Evolutionary conservation across 2,113 vertebrate species (phyloP), one percentile per base, ranked within the genome.

Genomic region (Osmerus mordax): DNA sequence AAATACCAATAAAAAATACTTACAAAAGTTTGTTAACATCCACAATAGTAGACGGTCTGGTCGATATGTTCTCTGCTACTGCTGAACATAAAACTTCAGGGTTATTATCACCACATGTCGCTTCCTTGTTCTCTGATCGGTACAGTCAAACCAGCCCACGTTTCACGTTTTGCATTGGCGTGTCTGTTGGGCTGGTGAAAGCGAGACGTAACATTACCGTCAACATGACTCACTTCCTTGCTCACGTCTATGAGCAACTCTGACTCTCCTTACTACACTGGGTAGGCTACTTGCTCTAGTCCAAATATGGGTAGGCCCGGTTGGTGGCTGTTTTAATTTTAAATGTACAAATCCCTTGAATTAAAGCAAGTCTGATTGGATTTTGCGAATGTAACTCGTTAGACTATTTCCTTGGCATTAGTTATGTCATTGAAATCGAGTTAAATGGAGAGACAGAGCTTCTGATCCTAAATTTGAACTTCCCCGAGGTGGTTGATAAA

Each of bases 201-300:
- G 69, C 18, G 16, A 58, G 65, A 80, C 79, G 83, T 75, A 81
- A 80, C 77, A 51, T 91, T 90, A 83, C 88, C 84, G 84, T 87
- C 80, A 89, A 71, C 3, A 80, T 92, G 91, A 93, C 86, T 92
- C 91, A 92, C 89, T 93, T 92, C 89, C 91, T 83, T 65, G 67
- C 75, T 78, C 76, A 32, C 21, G 18, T 12, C 3, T 2, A 65
- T 78, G 77, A 84, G 68, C 76, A 73, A 72, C 51, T 15, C 60
- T 81, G 77, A 83, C 72, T 71, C 75, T 72, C 41, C 47, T 53
- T 53, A 16, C 75, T 77, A 19, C 68, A 67, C 79, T 70, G 1
- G 55, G 65, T 64, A 52, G 21, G 14, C 21, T 0, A 61, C 29
- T 16, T 23, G 18, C 23, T 60, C 76, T 55, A 23, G 52, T 29